Percentiles rank a stretch among this genome's conserved stretches.
phyloP scores from a whole-genome alignment of 2,113 vertebrate species.

The Toxotes chatareus region DNA sequence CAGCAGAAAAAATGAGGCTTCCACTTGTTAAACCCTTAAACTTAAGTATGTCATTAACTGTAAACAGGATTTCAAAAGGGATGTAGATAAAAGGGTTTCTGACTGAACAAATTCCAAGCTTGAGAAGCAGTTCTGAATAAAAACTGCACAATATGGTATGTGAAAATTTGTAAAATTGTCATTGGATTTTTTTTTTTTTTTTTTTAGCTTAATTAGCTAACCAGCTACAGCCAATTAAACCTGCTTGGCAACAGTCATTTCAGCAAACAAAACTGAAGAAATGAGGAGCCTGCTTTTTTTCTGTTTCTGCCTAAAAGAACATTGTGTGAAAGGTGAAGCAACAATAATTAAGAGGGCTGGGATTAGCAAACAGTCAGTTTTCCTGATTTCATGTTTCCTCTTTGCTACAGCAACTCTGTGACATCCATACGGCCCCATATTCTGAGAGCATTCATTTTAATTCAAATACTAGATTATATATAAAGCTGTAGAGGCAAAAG shows the following conservation, averaged over 20 bases:
- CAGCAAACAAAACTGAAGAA: too few relatives aligned
- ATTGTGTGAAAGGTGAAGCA: neutral
- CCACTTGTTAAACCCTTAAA: constrained; percentile 52
- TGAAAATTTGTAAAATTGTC: neutral
- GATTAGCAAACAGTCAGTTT: neutral
- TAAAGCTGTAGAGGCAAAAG: constrained; percentile 15
- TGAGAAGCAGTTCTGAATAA: neutral
- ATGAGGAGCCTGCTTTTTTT: too few relatives aligned
- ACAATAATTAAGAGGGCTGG: neutral
- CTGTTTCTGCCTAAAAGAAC: too few relatives aligned
- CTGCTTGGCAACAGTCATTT: too few relatives aligned
- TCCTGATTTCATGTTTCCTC: neutral
- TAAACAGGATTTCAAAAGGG: constrained; percentile 39
- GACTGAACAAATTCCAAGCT: neutral
- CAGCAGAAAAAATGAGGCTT: constrained; percentile 9
- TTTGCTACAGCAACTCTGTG: neutral
- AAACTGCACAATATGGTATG: neutral
- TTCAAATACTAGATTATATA: constrained; percentile 32
- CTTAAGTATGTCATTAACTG: constrained; percentile 52
- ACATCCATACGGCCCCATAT: neutral
- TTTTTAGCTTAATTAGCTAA: too few relatives aligned
- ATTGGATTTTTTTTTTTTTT: too few relatives aligned
- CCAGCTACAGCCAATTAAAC: too few relatives aligned
- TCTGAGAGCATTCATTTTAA: constrained; percentile 10
- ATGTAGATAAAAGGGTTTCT: constrained; percentile 42